Evolutionary conservation across 2,888 invertebrate species (phyloP), one percentile per base, ranked within the genome.

Genomic region (Bugulina stolonifera): DNA sequence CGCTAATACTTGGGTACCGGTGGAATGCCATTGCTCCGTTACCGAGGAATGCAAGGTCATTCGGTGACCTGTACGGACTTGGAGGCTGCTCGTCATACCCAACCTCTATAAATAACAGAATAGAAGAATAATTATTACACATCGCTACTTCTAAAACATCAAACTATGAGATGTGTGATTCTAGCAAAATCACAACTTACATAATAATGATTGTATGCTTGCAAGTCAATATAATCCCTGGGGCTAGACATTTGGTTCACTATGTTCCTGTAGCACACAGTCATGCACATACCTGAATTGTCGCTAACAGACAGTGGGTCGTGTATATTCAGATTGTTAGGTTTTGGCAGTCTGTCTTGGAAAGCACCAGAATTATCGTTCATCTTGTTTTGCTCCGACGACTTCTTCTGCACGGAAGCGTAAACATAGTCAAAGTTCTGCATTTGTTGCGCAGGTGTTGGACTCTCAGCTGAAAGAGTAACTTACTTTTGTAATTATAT

Each of bases 341-440:
- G 64, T 5, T 34, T 22, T 25, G 10, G 5, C 29, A 5, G 5
- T n/a, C 10, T 32, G 25, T 32, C 5, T 14, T 64, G 27, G 2
- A 2, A 14, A 14, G 32, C 32, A 43, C 18, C 18, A 10, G 18
- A 3, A 43, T 3, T 18, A 14, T 64, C 64, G 32, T 64, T 64
- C 32, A 64, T 25, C 32, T 64, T 64, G n/a, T 64, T 64, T n/a
- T 64, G 64, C n/a, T 64, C 64, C 2, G 64, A 64, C 3, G 64
- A 27, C 32, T 64, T 64, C 64, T 64, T 64, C n/a, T 64, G 64
- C 27, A 64, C 32, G n/a, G 64, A 64, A 2, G 64, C 64, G n/a
- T 64, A 64, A 14, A 34, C 32, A 32, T 64, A 64, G 64, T 64
- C 64, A 5, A 64, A 34, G n/a, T 64, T 64, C 32, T 64, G 25